phyloP scores from a whole-genome alignment of 2,113 vertebrate species.

The Sardina pilchardus region DNA sequence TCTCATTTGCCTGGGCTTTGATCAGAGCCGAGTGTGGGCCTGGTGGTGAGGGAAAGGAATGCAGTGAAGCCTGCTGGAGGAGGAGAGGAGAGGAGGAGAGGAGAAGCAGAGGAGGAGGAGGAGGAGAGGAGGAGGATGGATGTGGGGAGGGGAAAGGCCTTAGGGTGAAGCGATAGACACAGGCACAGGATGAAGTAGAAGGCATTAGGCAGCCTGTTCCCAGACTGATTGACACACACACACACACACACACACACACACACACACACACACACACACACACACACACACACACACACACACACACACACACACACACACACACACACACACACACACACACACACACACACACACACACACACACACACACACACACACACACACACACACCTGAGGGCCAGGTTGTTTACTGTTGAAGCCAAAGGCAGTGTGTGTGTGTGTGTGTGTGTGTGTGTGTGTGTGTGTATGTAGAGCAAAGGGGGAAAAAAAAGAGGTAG shows the following conservation, averaged over 20 bases:
- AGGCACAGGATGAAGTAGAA: conserved; percentile 15
- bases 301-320: not conserved
- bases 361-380: not conserved
- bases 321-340: not conserved
- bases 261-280: conserved; percentile 2
- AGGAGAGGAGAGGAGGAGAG: not conserved
- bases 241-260: conserved; percentile 1
- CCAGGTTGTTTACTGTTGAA: not conserved
- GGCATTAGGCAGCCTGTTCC: not conserved
- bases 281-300: conserved; percentile 12
- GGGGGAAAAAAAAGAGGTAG: not conserved
- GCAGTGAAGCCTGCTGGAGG: conserved; percentile 15
- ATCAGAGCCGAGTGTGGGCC: not conserved
- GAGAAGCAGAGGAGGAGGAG: not conserved
- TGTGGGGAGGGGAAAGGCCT: not conserved
- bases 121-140: not conserved
- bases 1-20: not conserved
- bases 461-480: not conserved
- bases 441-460: no score
- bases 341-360: not conserved
- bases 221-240: not conserved
- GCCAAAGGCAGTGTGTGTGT: no score
- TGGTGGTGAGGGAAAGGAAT: not conserved
- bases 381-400: conserved; percentile 18
- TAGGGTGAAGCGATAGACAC: not conserved